Conservation (phyloP, 2,888 invertebrate species). For the Phymatocera aterrima region DNA sequence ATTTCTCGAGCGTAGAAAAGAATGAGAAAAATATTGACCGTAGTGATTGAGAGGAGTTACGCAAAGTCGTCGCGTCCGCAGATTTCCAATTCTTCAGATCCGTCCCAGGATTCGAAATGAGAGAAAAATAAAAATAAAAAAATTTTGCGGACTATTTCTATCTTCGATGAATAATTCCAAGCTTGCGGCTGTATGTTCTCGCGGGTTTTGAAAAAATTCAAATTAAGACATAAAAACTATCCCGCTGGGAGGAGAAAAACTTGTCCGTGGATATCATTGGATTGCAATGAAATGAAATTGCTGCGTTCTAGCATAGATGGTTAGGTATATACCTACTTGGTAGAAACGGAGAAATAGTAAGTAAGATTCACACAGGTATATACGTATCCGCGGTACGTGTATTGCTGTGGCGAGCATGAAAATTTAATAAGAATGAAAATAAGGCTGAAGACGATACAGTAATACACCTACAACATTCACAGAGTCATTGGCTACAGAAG, state of each 20-base stretch:
- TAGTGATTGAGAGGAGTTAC: too few relatives aligned
- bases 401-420: background rate
- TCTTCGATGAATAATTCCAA: constrained; percentile 8
- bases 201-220: too few relatives aligned
- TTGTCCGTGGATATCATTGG: background rate
- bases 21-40: background rate
- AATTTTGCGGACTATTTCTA: background rate
- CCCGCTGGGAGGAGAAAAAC: background rate
- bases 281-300: background rate
- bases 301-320: too few relatives aligned
- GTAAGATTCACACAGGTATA: too few relatives aligned
- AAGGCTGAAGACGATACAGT: constrained; percentile 3
- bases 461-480: background rate
- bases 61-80: too few relatives aligned
- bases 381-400: background rate
- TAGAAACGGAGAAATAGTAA: background rate
- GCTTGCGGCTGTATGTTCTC: background rate
- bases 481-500: constrained; percentile 15
- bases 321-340: too few relatives aligned
- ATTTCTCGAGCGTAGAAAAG: background rate
- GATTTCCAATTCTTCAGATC: too few relatives aligned
- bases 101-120: background rate
- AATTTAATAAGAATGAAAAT: background rate
- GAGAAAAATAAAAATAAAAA: background rate
- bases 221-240: too few relatives aligned